A percentile compares a stretch with the other conserved stretches of the same genome.
These are phyloP conservation scores for Allophyes oxyacanthae DNA, from an alignment of 2,888 invertebrate genomes.

Conservation along the genomic window DNA sequence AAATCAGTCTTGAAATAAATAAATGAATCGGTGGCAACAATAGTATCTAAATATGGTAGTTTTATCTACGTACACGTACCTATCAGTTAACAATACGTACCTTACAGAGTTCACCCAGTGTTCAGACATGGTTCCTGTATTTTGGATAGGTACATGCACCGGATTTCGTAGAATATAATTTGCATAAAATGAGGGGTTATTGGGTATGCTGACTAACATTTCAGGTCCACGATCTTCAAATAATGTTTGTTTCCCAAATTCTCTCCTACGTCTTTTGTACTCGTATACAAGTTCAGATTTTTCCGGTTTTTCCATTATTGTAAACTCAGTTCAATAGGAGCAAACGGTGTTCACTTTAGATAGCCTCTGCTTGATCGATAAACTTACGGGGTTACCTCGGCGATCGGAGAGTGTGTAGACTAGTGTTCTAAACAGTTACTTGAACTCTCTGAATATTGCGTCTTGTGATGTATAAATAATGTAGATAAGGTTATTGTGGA, in stretches of 20 bases:
- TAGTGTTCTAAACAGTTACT: slow-evolving; percentile 11
- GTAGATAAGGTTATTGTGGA: too few relatives aligned
- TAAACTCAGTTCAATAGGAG: slow-evolving; percentile 1
- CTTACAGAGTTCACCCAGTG: slow-evolving; percentile 91
- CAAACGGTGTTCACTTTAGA: slow-evolving; percentile 21
- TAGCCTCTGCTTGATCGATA: slow-evolving; percentile 51
- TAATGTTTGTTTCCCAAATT: slow-evolving; percentile 92
- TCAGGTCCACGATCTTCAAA: slow-evolving; percentile 92
- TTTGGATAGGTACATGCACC: slow-evolving; percentile 90
- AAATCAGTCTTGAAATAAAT: too few relatives aligned
- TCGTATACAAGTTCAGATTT: slow-evolving; percentile 80
- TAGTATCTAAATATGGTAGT: not conserved
- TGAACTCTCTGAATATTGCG: slow-evolving; percentile 10
- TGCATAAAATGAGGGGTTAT: slow-evolving; percentile 88
- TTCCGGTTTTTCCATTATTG: slow-evolving; percentile 78
- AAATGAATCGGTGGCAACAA: too few relatives aligned
- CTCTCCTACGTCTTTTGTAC: slow-evolving; percentile 92
- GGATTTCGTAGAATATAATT: slow-evolving; percentile 90
- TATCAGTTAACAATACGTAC: slow-evolving; percentile 62
- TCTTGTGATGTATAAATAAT: slow-evolving; percentile 5
- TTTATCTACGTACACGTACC: too few relatives aligned
- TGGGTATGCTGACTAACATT: slow-evolving; percentile 90
- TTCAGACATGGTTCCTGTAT: slow-evolving; percentile 89
- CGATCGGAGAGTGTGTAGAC: slow-evolving; percentile 14
- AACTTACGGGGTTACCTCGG: slow-evolving; percentile 27